These are phyloP conservation scores for Creontiades dilutus DNA, from an alignment of 2,888 invertebrate species.

Conservation along the genomic window DNA sequence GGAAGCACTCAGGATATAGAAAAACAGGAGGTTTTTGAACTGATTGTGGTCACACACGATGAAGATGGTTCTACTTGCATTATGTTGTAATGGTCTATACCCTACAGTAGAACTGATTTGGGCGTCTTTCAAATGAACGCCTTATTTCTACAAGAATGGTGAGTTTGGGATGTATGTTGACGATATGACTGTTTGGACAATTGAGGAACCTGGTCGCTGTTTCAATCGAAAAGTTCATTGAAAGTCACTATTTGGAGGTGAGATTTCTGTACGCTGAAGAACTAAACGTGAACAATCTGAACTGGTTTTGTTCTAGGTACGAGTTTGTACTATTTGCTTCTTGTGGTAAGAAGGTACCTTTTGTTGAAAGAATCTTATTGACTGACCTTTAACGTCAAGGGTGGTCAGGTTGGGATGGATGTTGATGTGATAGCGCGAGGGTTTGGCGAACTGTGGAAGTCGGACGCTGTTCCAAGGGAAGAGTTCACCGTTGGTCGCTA, in stretches of 20 bases:
- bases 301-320: no score
- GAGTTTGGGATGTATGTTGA: constrained; percentile 95
- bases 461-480: constrained; percentile 89
- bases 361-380: background rate
- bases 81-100: no score
- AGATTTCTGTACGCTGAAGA: no score
- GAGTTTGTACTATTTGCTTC: no score
- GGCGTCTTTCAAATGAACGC: constrained; percentile 77
- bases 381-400: constrained; percentile 89
- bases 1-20: no score
- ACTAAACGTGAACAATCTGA: no score
- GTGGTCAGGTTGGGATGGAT: constrained; percentile 96
- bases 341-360: no score
- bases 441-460: constrained; percentile 88
- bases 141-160: constrained; percentile 94
- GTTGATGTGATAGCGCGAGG: constrained; percentile 91
- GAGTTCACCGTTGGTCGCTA: constrained; percentile 87
- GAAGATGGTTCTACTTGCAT: no score
- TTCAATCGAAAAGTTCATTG: constrained; percentile 89
- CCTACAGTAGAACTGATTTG: no score
- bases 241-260: constrained; percentile 82
- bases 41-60: no score
- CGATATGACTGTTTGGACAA: constrained; percentile 89
- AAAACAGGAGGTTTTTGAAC: no score
- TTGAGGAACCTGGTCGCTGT: constrained; percentile 87